Percentiles rank a stretch among this genome's conserved stretches.
phyloP scores from a whole-genome alignment of 2,797 vertebrate genomes.

The Phrynocephalus forsythii region DNA sequence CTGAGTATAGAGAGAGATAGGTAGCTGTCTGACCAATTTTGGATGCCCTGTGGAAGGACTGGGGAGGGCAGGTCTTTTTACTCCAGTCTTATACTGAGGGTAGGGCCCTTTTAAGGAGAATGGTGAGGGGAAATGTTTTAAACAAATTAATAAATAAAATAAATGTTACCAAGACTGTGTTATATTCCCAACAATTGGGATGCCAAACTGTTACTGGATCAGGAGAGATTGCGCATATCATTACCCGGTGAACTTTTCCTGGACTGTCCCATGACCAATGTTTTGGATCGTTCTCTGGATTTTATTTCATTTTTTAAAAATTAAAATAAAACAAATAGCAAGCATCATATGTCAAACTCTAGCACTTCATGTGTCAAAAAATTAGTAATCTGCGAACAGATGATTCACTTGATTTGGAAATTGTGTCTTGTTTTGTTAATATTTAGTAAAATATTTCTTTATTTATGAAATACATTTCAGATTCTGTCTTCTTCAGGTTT shows the following conservation, averaged over 20 bases:
- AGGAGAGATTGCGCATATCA: neutral
- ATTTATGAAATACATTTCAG: neutral
- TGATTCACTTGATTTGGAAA: neutral
- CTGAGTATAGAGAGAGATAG: too few relatives aligned
- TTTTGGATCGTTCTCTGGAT: neutral
- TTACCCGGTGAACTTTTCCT: neutral
- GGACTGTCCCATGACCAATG: neutral
- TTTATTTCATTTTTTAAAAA: neutral
- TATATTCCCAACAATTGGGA: neutral
- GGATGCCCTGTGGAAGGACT: too few relatives aligned
- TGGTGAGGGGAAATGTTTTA: too few relatives aligned
- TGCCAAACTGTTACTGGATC: neutral
- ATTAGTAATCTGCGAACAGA: neutral
- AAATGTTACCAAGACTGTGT: neutral
- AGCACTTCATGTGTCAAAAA: neutral
- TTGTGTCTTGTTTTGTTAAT: neutral
- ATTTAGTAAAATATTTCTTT: neutral
- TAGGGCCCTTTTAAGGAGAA: too few relatives aligned
- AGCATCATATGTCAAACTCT: neutral
- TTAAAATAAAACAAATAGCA: neutral
- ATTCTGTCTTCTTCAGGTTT: neutral
- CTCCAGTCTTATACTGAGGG: too few relatives aligned
- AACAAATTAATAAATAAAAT: too few relatives aligned
- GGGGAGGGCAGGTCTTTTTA: too few relatives aligned
- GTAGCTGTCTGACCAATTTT: too few relatives aligned